Conservation (phyloP, 2,888 invertebrate species). For the Polia nebulosa region DNA sequence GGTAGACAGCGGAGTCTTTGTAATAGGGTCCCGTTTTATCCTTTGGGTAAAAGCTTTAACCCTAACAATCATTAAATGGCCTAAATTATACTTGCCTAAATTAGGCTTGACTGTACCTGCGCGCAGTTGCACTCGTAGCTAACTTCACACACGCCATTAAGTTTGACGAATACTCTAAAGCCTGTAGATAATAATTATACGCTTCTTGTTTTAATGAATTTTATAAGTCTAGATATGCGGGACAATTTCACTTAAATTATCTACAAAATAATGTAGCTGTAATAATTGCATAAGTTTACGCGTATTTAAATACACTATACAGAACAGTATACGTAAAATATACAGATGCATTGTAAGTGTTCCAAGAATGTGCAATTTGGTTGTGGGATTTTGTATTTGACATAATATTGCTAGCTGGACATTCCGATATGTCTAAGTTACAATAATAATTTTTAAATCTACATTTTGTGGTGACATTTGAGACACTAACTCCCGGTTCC, state of each 20-base stretch:
- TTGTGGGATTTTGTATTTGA: conserved; percentile 32
- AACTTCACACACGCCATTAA: too few relatives aligned
- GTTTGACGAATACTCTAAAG: too few relatives aligned
- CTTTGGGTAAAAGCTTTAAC: too few relatives aligned
- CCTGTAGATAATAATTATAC: conserved; percentile 7
- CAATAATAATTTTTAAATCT: conserved; percentile 4
- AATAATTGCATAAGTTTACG: conserved; percentile 23
- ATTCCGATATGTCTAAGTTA: conserved; percentile 41
- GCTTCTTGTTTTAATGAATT: conserved; percentile 10
- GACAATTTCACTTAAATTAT: conserved; percentile 35
- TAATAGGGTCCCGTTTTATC: too few relatives aligned
- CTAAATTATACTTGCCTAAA: too few relatives aligned
- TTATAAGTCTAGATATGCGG: conserved; percentile 19
- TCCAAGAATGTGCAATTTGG: conserved; percentile 33
- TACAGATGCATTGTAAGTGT: conserved; percentile 7
- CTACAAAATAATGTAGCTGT: conserved; percentile 14
- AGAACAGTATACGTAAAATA: conserved; percentile 37
- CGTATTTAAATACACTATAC: conserved; percentile 33
- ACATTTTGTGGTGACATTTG: not conserved
- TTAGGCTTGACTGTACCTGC: too few relatives aligned
- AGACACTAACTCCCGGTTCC: not conserved
- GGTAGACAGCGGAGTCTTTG: too few relatives aligned
- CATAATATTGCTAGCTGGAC: conserved; percentile 19
- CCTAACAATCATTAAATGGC: too few relatives aligned
- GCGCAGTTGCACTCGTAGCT: too few relatives aligned